Evolutionary conservation across 2,113 vertebrate genomes (phyloP), one percentile per base, ranked within the genome.

Genomic region (Loxodonta africana): DNA sequence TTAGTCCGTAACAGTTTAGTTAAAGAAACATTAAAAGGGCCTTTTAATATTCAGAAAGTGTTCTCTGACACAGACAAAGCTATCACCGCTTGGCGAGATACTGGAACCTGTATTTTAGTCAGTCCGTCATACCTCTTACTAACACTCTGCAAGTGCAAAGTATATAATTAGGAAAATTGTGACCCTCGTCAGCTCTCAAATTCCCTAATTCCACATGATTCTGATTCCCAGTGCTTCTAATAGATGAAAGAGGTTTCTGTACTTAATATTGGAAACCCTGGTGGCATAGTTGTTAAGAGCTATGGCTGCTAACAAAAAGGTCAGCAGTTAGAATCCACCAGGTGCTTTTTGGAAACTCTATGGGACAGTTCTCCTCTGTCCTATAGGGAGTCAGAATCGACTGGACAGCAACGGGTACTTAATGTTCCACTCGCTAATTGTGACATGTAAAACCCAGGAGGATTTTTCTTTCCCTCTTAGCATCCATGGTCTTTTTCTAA

Each of bases 401-500:
- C 14, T 9, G 3, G 14, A 57, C 15, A 14, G 53, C 53, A 57
- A 12, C 15, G 53, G 53, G 46, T 63, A 86, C 41, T 97, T 95
- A 67, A 51, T 65, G 48, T 46, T 90, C 46, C 28, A 30, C 41
- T 81, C 60, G 41, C 11, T 51, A 11, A 73, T 9, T 67, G 37
- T 80, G 94, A 46, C 77, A 63, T 30, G 12, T 23, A 65, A 87
- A 23, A 1, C 48, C 65, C 71, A 62, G 44, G 44, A 76, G 37
- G n/a, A 37, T 8, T 26, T 84, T 60, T 77, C 37, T 20, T 6
- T 2, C 46, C 14, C 17, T 48, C 25, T 30, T 53, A 67, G 51
- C 71, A 28, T 44, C 60, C 26, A 41, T 23, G 41, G 67, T 78
- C 26, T 69, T 86, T 87, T 95, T 82, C 77, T 96, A 82, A 92